These are phyloP conservation scores for Stenodera caucasica DNA, from an alignment of 2,888 invertebrate genomes.

Conservation along the genomic window DNA sequence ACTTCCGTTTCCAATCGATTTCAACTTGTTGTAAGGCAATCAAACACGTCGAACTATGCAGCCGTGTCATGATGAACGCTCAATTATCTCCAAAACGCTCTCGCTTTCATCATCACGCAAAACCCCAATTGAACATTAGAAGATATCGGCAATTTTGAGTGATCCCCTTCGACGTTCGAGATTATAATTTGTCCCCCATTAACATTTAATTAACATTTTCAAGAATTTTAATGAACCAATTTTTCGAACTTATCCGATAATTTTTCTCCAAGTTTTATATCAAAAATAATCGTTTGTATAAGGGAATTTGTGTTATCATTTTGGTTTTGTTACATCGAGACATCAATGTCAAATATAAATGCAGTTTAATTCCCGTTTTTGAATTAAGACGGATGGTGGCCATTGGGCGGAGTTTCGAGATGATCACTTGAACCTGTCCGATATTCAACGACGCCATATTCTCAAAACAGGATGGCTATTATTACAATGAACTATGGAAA, in stretches of 20 bases:
- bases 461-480: too few relatives aligned
- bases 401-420: constrained; percentile 37
- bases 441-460: constrained; percentile 36
- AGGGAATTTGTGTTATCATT: constrained; percentile 28
- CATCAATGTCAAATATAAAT: constrained; percentile 43
- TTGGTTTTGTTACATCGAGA: constrained; percentile 36
- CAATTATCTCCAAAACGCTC: not conserved
- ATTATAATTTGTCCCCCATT: not conserved
- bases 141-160: too few relatives aligned
- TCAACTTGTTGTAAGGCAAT: not conserved
- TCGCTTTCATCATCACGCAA: too few relatives aligned
- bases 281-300: constrained; percentile 31
- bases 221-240: constrained; percentile 2
- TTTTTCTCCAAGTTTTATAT: not conserved
- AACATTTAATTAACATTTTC: not conserved
- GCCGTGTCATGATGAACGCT: not conserved
- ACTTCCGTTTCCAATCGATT: constrained; percentile 19
- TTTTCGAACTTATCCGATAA: not conserved
- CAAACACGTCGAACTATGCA: not conserved
- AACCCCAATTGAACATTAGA: too few relatives aligned
- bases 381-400: constrained; percentile 43
- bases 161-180: too few relatives aligned
- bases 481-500: too few relatives aligned
- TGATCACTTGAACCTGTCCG: constrained; percentile 38
- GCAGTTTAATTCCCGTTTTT: constrained; percentile 42